These are phyloP conservation scores for Denticeps clupeoides DNA, from an alignment of 2,797 vertebrate genomes.

Conservation along the genomic window DNA sequence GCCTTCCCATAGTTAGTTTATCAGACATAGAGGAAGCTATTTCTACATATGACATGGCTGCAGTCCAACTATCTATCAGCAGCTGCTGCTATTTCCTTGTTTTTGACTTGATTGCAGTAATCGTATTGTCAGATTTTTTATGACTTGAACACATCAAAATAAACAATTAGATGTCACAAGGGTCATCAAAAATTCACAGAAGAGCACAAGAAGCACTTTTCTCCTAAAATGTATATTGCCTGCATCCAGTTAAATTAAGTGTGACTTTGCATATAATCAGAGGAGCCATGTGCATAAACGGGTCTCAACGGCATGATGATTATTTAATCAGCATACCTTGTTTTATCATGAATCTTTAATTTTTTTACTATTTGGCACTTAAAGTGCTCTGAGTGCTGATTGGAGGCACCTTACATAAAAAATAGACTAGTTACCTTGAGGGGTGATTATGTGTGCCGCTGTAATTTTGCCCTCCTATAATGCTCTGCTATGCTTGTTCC, in stretches of 20 bases:
- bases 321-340: conserved; percentile 46
- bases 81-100: no score
- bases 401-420: conserved; percentile 20
- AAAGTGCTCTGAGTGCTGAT: conserved; percentile 26
- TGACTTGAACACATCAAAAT: no score
- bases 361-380: conserved; percentile 18
- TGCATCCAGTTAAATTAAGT: no score
- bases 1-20: conserved; percentile 25
- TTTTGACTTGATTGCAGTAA: no score
- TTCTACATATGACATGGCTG: no score
- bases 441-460: conserved; percentile 21
- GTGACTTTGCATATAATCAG: conserved; percentile 36
- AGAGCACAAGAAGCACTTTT: no score
- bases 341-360: conserved; percentile 36
- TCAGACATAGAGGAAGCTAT: no score
- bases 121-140: no score
- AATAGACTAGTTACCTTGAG: conserved; percentile 24
- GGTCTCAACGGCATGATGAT: conserved; percentile 30
- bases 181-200: no score
- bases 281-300: conserved; percentile 39
- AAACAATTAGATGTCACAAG: no score
- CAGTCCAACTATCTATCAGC: no score
- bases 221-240: no score
- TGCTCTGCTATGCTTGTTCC: conserved; percentile 2
- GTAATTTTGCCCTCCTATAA: not conserved